Evolutionary conservation across 2,113 vertebrate genomes (phyloP), one percentile per base, ranked within the genome.

Genomic region (Crotalus helleri): DNA sequence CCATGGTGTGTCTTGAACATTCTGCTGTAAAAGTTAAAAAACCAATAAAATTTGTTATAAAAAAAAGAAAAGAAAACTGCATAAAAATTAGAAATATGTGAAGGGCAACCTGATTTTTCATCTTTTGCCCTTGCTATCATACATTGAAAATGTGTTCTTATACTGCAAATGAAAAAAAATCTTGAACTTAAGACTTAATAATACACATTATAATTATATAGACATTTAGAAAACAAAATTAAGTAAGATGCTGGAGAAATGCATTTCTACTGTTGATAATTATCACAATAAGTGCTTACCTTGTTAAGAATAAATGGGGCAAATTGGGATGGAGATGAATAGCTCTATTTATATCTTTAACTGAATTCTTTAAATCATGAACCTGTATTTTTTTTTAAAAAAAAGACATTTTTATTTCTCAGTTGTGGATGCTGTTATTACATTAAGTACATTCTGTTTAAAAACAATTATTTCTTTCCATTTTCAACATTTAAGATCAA

Each of bases 261-360:
- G 17, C 24, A 61, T 1, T 13, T 74, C n/a, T 39, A n/a, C 13
- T 15, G 12, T 5, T 69, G 64, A 74, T 17, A 19, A 39, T 74
- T 74, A 61, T 55, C 23, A 21, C 21, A 54, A 89, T 39, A 10
- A 26, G 57, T 89, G 59, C 90, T 58, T 97, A 98, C 98, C 98
- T 98, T 93, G 97, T 96, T 90, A 98, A 94, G 64, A 95, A 96
- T n/a, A 98, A 95, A 3, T 98, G 94, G 85, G 97, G 95, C 89
- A 93, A 95, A 92, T 98, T 96, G 87, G 98, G 98, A 49, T 97
- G 96, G 93, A 98, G 95, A 93, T 98, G 98, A 91, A 98, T 98
- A 58, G 97, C 98, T 93, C 95, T 85, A 87, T 95, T 97, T 94
- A 98, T 93, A 93, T 98, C 98, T 57, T 91, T 98, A 61, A 98